Evolutionary conservation across 2,888 invertebrate species (phyloP), one percentile per base, ranked within the genome.

Genomic region (Anagyrus pseudococci): DNA sequence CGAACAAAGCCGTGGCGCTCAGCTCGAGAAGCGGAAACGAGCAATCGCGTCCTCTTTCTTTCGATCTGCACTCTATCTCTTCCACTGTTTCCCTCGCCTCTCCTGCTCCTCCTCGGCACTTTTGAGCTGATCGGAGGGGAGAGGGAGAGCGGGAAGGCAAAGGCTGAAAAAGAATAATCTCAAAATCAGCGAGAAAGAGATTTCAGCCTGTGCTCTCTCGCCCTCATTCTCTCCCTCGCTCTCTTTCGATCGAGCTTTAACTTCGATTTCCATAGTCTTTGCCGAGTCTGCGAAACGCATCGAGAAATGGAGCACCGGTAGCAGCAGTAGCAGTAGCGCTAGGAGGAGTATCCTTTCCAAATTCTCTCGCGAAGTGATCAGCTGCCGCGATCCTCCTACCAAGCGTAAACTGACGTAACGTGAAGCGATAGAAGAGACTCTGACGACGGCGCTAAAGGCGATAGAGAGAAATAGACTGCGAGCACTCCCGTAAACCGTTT

Each of bases 291-390:
- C 59, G 59, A 59, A 59, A 59, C 46, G 55, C 50, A 29, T 7
- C 46, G 15, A 15, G 13, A 13, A n/a, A n/a, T n/a, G n/a, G n/a
- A n/a, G n/a, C n/a, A n/a, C n/a, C n/a, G n/a, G n/a, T n/a, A n/a
- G n/a, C n/a, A n/a, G n/a, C n/a, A n/a, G n/a, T n/a, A n/a, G n/a
- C n/a, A n/a, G n/a, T n/a, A n/a, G n/a, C n/a, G n/a, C n/a, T n/a
- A n/a, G n/a, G n/a, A n/a, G n/a, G n/a, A n/a, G n/a, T n/a, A n/a
- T n/a, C n/a, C n/a, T n/a, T n/a, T n/a, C n/a, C n/a, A n/a, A n/a
- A n/a, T n/a, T n/a, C n/a, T n/a, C n/a, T n/a, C n/a, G n/a, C 58
- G 50, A 58, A 55, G 63, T 58, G 63, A 63, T 53, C 62, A 58
- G 58, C 62, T 6, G 7, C 13, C 33, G 33, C 7, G 33, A 33